Base-by-base conservation (phyloP, 2,797 vertebrate genomes). In the Botia almorhae region DNA sequence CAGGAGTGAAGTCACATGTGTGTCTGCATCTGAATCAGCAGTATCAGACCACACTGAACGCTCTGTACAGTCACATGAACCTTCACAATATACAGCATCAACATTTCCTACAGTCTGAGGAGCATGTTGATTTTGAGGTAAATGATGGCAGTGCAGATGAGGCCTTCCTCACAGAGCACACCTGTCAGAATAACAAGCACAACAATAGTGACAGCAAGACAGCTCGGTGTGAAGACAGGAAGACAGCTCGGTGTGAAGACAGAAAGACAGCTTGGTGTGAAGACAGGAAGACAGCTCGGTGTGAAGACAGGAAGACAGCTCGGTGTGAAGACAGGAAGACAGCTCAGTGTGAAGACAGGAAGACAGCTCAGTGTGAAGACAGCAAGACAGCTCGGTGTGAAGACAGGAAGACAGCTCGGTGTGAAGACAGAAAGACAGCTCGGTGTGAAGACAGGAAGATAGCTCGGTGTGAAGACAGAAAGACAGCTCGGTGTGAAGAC, bases 1-100 rank as follows among this genome's bases (percentile, higher is more conserved):
- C 92, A 83, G 92, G 92, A 78, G 94, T 94, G 80, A 93, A 93
- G 65, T 92, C 92, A 46, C 93, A 95, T 76, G 81, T 86, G 60
- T 95, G 93, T 83, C 91, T 91, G 0, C 84, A 91, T 71, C 84
- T 92, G 2, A 91, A 88, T 81, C 93, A 90, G 81, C 91, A 90
- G 16, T 90, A 90, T 19, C 84, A 87, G 67, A 63, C 83, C 50
- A 23, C 81, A 7, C 78, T 78, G 43, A 86, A 82, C 26, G 84
- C 86, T 61, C 90, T 84, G 50, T 72, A 88, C 2, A 61, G 64
- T 75, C 84, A 83, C 55, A 50, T 90, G 26, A 86, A 87, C 69
- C 92, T 92, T 82, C 87, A 90, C 68, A 77, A 84, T 4, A 82
- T 70, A 65, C 89, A 89, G 14, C 85, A 85, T 48, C 86, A 88